A percentile compares a stretch with the other conserved stretches of the same genome.
phyloP scores from a whole-genome alignment of 2,797 vertebrate genomes.

The Silurus lanzhouensis region DNA sequence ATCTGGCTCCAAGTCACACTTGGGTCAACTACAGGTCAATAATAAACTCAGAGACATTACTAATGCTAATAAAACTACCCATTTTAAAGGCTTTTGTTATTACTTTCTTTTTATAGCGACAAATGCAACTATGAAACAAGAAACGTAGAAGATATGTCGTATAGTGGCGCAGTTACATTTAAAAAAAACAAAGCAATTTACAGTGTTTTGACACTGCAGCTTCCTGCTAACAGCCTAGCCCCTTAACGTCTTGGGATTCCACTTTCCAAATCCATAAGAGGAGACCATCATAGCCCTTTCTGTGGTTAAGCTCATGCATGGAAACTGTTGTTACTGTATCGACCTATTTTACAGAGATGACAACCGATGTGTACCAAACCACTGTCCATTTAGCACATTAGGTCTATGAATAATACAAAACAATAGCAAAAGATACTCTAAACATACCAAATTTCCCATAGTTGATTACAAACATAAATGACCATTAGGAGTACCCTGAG shows the following conservation, averaged over 20 bases:
- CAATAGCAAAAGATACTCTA: not conserved
- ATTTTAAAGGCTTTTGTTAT: not conserved
- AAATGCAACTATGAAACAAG: not conserved
- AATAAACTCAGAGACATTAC: not conserved
- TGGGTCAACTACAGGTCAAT: constrained; percentile 3
- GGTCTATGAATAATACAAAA: constrained; percentile 12
- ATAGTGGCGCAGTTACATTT: too few relatives aligned
- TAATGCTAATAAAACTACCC: not conserved
- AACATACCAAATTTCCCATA: not conserved
- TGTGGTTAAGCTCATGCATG: not conserved
- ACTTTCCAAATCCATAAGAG: not conserved
- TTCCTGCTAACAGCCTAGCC: not conserved
- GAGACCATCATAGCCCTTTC: not conserved
- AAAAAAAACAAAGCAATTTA: not conserved
- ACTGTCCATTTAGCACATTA: not conserved
- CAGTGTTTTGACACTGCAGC: not conserved
- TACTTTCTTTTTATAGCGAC: not conserved
- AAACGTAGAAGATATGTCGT: not conserved
- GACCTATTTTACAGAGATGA: constrained; percentile 1
- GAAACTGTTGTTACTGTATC: not conserved
- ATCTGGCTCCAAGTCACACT: not conserved
- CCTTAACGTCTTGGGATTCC: not conserved
- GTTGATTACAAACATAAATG: not conserved
- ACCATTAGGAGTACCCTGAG: not conserved
- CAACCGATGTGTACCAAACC: not conserved